Evolutionary conservation across 2,113 vertebrate species (phyloP).

Genomic region (Gallinago jamesoni): DNA sequence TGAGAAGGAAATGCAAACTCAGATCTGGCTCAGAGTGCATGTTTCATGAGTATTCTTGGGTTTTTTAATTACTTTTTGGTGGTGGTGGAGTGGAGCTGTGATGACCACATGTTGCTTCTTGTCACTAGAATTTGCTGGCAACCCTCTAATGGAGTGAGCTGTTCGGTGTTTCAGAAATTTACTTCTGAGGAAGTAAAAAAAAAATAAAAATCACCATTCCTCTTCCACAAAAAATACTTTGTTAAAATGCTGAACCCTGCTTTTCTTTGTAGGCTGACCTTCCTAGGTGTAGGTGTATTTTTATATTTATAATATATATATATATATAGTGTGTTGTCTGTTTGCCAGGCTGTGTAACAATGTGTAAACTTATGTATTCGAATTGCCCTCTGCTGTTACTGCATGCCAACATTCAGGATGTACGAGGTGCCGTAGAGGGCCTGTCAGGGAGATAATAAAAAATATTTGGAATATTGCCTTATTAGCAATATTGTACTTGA

Average conservation of each 20-base stretch:
- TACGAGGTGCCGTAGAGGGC: not conserved
- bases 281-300: accelerated
- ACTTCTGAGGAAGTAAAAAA: not conserved
- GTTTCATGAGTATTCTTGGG: not conserved
- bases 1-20: not conserved
- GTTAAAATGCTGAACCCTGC: not conserved
- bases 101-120: not conserved
- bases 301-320: accelerated
- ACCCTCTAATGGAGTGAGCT: not conserved
- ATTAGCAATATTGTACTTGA: not conserved
- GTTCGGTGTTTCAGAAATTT: not conserved
- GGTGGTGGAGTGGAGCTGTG: not conserved
- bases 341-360: not conserved
- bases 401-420: accelerated
- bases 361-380: accelerated
- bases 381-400: not conserved
- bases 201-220: not conserved
- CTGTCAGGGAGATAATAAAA: not conserved
- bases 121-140: not conserved
- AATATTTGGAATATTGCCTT: not conserved
- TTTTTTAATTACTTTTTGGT: too few relatives aligned
- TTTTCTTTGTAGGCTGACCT: not conserved
- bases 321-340: accelerated
- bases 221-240: not conserved
- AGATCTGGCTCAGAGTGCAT: not conserved